Evolutionary conservation across 1,140 invertebrate species (phyloP).

Genomic region (Drosophila sp.): DNA sequence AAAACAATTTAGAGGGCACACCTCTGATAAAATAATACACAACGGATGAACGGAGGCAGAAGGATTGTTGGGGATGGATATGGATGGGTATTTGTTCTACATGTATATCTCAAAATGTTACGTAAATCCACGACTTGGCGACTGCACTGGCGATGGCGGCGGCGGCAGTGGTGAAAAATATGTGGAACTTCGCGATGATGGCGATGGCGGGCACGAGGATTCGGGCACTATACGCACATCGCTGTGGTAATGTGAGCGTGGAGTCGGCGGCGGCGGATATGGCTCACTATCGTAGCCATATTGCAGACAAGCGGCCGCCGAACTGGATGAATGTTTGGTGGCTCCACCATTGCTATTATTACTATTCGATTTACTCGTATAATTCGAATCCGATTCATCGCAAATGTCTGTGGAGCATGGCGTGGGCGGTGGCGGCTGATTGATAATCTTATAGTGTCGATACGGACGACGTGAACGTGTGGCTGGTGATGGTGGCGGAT

Average conservation of each 20-base stretch:
- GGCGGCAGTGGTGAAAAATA: slow-evolving; percentile 90
- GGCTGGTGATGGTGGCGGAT: slow-evolving; percentile 95
- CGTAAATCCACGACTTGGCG: slow-evolving; percentile 83
- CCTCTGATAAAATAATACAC: slow-evolving; percentile 1
- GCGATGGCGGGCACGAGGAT: slow-evolving; percentile 89
- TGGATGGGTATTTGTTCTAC: slow-evolving; percentile 42
- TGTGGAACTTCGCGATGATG: slow-evolving; percentile 89
- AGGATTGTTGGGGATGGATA: background rate
- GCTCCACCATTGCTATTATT: slow-evolving; percentile 78
- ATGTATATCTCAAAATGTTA: slow-evolving; percentile 82
- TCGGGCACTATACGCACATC: slow-evolving; percentile 84
- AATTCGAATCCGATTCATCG: slow-evolving; percentile 92
- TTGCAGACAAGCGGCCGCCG: slow-evolving; percentile 75
- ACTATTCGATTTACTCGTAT: slow-evolving; percentile 83
- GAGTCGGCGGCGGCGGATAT: slow-evolving; percentile 93
- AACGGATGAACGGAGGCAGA: background rate
- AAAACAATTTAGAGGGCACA: background rate
- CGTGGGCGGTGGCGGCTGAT: slow-evolving; percentile 95
- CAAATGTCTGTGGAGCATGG: slow-evolving; percentile 97
- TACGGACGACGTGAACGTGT: slow-evolving; percentile 90
- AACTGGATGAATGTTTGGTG: slow-evolving; percentile 72
- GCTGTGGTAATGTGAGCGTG: slow-evolving; percentile 89
- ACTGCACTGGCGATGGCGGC: slow-evolving; percentile 89
- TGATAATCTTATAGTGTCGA: slow-evolving; percentile 90
- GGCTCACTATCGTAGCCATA: slow-evolving; percentile 88